Conservation (phyloP, 2,113 vertebrate genomes). For the Dissostichus mawsoni region DNA sequence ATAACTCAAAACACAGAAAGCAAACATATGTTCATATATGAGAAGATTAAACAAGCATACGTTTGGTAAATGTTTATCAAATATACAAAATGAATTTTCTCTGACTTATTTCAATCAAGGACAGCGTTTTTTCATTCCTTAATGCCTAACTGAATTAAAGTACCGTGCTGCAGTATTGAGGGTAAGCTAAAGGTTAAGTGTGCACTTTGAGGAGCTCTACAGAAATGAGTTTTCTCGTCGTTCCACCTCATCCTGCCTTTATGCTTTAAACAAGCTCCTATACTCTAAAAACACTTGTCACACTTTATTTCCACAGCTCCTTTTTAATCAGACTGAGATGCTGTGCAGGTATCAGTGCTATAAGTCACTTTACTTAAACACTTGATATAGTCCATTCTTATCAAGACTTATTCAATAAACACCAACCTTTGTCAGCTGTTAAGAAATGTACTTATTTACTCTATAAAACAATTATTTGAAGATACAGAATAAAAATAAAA, state of each 20-base stretch:
- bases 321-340: not conserved
- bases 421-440: conserved; percentile 14
- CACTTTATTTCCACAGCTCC: conserved; percentile 15
- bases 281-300: conserved; percentile 11
- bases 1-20: not conserved
- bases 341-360: not conserved
- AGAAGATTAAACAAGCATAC: not conserved
- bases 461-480: conserved; percentile 41
- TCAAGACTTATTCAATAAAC: conserved; percentile 8
- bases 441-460: conserved; percentile 39
- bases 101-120: not conserved
- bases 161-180: not conserved
- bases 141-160: too few species aligned
- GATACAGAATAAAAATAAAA: conserved; percentile 7
- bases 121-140: not conserved
- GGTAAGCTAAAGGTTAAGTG: not conserved
- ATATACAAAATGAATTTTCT: not conserved
- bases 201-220: not conserved
- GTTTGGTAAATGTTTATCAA: not conserved
- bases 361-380: not conserved
- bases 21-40: not conserved
- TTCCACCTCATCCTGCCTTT: not conserved
- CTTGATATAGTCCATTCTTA: conserved; percentile 2
- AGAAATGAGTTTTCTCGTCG: not conserved
- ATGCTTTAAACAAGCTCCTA: not conserved